Conservation (phyloP, 2,797 vertebrate genomes). For the Somateria mollissima region DNA sequence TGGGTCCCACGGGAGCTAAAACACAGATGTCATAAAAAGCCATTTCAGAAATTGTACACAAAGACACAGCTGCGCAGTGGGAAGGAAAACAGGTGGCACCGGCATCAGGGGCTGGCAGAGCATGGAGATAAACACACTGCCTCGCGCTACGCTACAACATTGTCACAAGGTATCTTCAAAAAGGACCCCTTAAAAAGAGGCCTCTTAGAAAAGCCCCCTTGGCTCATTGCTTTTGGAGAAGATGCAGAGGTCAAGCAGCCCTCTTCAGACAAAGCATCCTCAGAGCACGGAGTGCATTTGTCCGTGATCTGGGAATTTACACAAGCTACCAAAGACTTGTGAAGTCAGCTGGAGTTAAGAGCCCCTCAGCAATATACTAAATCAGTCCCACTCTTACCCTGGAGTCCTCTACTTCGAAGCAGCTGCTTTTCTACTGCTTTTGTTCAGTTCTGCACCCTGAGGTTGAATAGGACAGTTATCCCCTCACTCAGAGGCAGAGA, state of each 20-base stretch:
- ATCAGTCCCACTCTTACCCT: not conserved
- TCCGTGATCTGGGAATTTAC: slow-evolving; percentile 3
- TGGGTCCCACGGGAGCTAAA: slow-evolving; percentile 42
- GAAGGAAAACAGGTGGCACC: slow-evolving; percentile 24
- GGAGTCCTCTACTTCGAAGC: slow-evolving; percentile 4
- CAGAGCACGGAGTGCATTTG: not conserved
- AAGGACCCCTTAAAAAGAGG: not conserved
- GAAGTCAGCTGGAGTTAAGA: slow-evolving; percentile 48
- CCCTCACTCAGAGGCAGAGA: not conserved
- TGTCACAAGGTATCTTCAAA: not conserved
- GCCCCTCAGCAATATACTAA: slow-evolving; percentile 37
- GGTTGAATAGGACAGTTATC: slow-evolving; percentile 2
- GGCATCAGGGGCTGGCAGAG: slow-evolving; percentile 24
- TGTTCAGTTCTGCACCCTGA: slow-evolving; percentile 30
- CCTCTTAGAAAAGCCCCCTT: not conserved
- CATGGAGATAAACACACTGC: slow-evolving; percentile 6
- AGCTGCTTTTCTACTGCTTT: slow-evolving; percentile 39
- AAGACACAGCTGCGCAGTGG: slow-evolving; percentile 30
- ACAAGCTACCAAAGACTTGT: slow-evolving; percentile 37
- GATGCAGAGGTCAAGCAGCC: slow-evolving; percentile 5
- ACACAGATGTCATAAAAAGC: slow-evolving; percentile 69
- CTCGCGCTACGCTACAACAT: not conserved
- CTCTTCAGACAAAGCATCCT: slow-evolving; percentile 20
- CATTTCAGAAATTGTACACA: slow-evolving; percentile 51
- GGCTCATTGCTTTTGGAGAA: not conserved